Percentiles rank a stretch among this genome's conserved stretches.
Conservation (phyloP, 2,113 vertebrate species). For the Mungos mungo region DNA sequence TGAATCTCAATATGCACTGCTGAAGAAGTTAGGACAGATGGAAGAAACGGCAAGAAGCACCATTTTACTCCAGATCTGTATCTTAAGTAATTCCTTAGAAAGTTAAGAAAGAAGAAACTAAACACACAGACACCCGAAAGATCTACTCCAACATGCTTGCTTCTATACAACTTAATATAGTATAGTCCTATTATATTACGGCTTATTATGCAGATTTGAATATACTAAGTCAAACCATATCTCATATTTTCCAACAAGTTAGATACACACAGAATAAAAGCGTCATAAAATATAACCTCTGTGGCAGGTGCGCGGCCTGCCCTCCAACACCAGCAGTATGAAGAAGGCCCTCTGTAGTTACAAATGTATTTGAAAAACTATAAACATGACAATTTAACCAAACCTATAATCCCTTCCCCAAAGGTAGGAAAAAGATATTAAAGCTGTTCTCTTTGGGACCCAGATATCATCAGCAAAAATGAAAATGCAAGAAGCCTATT, state of each 20-base stretch:
- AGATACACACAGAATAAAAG: conserved; percentile 55
- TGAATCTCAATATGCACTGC: conserved; percentile 75
- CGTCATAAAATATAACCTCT: conserved; percentile 47
- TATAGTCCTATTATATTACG: conserved; percentile 62
- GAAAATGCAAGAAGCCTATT: conserved; percentile 65
- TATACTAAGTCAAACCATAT: conserved; percentile 65
- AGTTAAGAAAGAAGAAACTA: conserved; percentile 51
- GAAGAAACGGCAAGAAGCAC: conserved; percentile 76
- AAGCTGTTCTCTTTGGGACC: conserved; percentile 80
- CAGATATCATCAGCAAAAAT: conserved; percentile 73
- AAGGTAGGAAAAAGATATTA: conserved; percentile 72
- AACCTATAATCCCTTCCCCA: conserved; percentile 67
- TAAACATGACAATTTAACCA: conserved; percentile 75
- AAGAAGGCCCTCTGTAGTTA: conserved; percentile 70
- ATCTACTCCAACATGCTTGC: conserved; percentile 72
- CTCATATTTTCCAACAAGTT: conserved; percentile 45
- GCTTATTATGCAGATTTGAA: conserved; percentile 70
- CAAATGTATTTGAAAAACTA: conserved; percentile 71
- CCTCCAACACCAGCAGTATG: conserved; percentile 46
- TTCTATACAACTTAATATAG: conserved; percentile 72
- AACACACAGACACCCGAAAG: conserved; percentile 19
- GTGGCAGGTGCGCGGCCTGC: conserved; percentile 41
- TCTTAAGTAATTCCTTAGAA: conserved; percentile 64
- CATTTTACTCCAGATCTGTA: conserved; percentile 72
- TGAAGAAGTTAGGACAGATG: conserved; percentile 77